Evolutionary conservation across 2,888 invertebrate species (phyloP).

Genomic region (Gnatocerus cornutus): DNA sequence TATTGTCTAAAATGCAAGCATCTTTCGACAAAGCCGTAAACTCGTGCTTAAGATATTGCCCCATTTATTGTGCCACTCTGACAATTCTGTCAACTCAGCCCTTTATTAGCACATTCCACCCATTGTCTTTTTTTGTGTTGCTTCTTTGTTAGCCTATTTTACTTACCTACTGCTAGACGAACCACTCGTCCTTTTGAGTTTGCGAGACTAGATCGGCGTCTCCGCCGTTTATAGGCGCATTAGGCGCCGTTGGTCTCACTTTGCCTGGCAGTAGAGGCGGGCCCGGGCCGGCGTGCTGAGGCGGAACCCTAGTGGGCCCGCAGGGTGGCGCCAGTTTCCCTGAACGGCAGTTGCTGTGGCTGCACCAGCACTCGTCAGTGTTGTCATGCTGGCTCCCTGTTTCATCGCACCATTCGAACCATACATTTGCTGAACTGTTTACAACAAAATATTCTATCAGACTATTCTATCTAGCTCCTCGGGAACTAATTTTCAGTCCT

Average conservation of each 20-base stretch:
- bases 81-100: background rate
- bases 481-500: too few species aligned
- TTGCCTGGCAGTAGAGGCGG: slow-evolving; percentile 84
- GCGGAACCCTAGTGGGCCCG: slow-evolving; percentile 79
- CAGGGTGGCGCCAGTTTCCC: slow-evolving; percentile 98
- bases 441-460: background rate
- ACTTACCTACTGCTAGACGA: slow-evolving; percentile 82
- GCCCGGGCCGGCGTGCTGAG: slow-evolving; percentile 78
- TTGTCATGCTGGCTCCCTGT: slow-evolving; percentile 77
- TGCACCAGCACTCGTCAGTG: slow-evolving; percentile 68
- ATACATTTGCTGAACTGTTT: slow-evolving; percentile 83
- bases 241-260: slow-evolving; percentile 72
- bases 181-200: slow-evolving; percentile 93
- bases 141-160: background rate
- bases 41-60: background rate
- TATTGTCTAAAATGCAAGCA: too few species aligned
- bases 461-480: too few species aligned
- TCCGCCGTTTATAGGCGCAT: slow-evolving; percentile 68
- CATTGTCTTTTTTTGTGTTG: background rate
- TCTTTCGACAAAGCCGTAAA: too few species aligned
- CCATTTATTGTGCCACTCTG: background rate
- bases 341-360: slow-evolving; percentile 73
- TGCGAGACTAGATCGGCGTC: slow-evolving; percentile 73
- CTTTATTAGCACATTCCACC: background rate
- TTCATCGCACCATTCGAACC: slow-evolving; percentile 81